Evolutionary conservation across 2,797 vertebrate genomes (phyloP), one percentile per base, ranked within the genome.

Genomic region (Clarias platycephalus): DNA sequence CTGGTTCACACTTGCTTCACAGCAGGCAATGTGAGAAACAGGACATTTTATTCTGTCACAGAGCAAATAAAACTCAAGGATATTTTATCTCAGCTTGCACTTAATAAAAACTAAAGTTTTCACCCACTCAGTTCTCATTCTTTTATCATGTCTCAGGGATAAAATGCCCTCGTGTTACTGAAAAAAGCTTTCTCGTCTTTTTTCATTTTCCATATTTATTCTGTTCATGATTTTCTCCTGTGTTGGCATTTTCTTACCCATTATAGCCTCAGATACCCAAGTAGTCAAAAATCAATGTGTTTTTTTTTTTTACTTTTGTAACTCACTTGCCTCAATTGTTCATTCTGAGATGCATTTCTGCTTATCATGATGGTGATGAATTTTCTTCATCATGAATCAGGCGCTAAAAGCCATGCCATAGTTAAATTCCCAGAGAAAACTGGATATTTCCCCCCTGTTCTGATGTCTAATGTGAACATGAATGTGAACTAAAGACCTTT

Each of bases 31-130:
- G 26, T 37, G 67, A 63, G 78, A 81, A 80, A 80, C 68, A 80
- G 60, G 16, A 75, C 60, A 75, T 63, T 64, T 63, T 74, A 83
- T 83, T 83, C 67, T 31, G 34, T n/a, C 58, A 12, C 71, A 34
- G 40, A 63, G 40, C 37, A 64, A 80, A 74, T 57, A 9, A 7
- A 64, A 49, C n/a, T 34, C 55, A 53, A 79, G 16, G 53, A 55
- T 60, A 58, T 24, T n/a, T 40, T 24, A 28, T 49, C 34, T 79
- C 64, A 31, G 2, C 7, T 44, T 24, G 44, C 1, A 55, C 0
- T 66, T 53, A 20, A 75, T 55, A 44, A 44, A 58, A 22, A 31
- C 15, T 13, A 22, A 57, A 66, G 26, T 10, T 4, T 44, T 13
- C 18, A 49, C 26, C 26, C 49, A 34, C 64, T 53, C 81, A 72